Base-by-base conservation (phyloP, 2,888 invertebrate species). In the Agrotis clavis region DNA sequence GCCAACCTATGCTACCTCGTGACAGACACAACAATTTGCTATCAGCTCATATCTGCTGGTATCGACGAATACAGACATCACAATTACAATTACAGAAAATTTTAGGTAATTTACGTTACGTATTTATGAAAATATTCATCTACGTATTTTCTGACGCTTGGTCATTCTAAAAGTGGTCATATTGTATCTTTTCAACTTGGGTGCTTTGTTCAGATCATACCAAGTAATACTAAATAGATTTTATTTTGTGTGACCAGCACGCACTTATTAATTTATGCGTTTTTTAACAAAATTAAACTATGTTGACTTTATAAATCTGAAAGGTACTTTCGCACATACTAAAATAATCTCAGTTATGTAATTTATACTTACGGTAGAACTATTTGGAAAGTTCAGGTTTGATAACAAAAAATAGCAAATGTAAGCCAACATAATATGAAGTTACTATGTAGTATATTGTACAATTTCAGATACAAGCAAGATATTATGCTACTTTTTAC, bases 361-460 rank as follows among this genome's bases (percentile, higher is more conserved):
- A 64, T 64, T 60, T 66, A 63, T 74, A 61, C 64, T 83, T 45
- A 68, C 47, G 48, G 51, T 74, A 68, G 67, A 59, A 71, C 18
- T 71, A 67, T 57, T 71, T 83, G 84, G 79, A 81, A 84, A 80
- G 81, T 68, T 60, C 59, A 61, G 63, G 54, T 68, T 63, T 65
- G 74, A 53, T 67, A 61, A 83, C 67, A 65, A 73, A n/a, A 79
- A 64, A 80, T 82, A 54, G 65, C 64, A 82, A 78, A 79, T 67
- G 63, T 54, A 63, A 60, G 25, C 47, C 57, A 51, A 60, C 47
- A 51, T 50, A 54, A 47, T n/a, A n/a, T n/a, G 16, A 57, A 67
- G 18, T 60, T 47, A 54, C 30, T 48, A 59, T 18, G 16, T n/a
- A 54, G 14, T 60, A 57, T 56, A 72, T 60, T 67, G 51, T 73